These are phyloP conservation scores for Drosophila lacertosa DNA, from an alignment of 1,140 invertebrate species.

Conservation along the genomic window DNA sequence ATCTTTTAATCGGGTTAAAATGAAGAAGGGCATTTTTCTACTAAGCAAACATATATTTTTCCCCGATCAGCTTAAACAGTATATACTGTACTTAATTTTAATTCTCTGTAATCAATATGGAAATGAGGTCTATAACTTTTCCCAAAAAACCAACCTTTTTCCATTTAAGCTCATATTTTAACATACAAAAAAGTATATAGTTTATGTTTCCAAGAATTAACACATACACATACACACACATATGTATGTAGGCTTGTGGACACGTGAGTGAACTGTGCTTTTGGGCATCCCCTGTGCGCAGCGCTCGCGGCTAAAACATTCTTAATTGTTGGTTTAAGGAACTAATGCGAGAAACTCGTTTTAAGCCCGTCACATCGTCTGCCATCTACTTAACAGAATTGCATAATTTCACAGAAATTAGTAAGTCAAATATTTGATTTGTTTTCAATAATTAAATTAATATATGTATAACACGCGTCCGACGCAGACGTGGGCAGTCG, in stretches of 20 bases:
- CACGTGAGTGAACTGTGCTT: neutral
- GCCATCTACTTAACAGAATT: slow-evolving; percentile 10
- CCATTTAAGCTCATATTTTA: no score
- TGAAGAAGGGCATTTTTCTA: no score
- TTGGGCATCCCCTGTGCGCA: neutral
- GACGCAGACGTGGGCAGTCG: neutral
- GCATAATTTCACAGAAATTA: slow-evolving; percentile 13
- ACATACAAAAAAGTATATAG: no score
- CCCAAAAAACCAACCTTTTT: no score
- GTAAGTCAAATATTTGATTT: slow-evolving; percentile 6
- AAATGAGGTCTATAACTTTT: no score
- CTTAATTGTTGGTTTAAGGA: slow-evolving; percentile 3
- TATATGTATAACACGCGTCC: neutral
- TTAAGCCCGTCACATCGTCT: slow-evolving; percentile 2
- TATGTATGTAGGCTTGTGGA: neutral
- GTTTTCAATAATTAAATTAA: neutral
- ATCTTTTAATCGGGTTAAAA: no score
- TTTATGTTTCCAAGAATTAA: no score
- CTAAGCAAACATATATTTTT: no score
- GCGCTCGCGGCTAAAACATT: neutral
- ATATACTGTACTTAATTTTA: no score
- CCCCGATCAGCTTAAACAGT: no score
- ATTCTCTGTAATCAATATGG: no score
- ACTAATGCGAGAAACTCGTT: slow-evolving; percentile 6
- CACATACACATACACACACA: neutral